Percentiles rank a stretch among this genome's conserved stretches.
These are phyloP conservation scores for Rissa tridactyla DNA, from an alignment of 2,113 vertebrate species.

Conservation along the genomic window DNA sequence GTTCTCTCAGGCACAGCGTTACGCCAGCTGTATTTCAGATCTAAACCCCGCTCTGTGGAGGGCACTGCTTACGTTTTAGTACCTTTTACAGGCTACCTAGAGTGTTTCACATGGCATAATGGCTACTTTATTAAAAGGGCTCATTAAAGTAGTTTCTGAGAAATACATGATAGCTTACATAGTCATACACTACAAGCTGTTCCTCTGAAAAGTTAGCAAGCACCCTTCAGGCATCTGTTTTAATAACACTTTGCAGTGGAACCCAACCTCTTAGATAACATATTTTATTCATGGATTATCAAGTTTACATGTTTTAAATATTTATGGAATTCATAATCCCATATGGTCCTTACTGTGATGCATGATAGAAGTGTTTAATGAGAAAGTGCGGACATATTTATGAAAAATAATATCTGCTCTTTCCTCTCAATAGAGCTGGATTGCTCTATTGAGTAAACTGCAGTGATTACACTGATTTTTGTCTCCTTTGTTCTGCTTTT, in stretches of 20 bases:
- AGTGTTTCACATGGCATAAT: background rate
- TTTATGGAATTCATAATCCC: background rate
- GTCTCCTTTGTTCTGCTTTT: background rate
- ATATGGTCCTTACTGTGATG: background rate
- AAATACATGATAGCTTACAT: background rate
- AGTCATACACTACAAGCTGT: background rate
- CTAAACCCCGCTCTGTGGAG: background rate
- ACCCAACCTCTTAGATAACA: background rate
- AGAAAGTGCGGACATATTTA: background rate
- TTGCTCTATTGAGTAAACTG: background rate
- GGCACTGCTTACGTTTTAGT: background rate
- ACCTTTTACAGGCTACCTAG: background rate
- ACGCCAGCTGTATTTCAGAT: background rate
- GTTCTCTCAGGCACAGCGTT: background rate
- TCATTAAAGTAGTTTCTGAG: background rate
- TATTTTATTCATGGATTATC: slow-evolving; percentile 43
- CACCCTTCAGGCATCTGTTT: background rate
- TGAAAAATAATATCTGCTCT: background rate
- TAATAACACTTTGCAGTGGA: background rate
- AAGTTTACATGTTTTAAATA: slow-evolving; percentile 1
- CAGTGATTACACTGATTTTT: background rate
- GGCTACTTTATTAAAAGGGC: background rate
- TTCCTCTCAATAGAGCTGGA: background rate
- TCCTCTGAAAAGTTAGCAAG: background rate
- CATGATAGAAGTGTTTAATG: background rate